A percentile compares a stretch with the other conserved stretches of the same genome.
phyloP scores from a whole-genome alignment of 2,797 vertebrate genomes.

The Eutrigla gurnardus region DNA sequence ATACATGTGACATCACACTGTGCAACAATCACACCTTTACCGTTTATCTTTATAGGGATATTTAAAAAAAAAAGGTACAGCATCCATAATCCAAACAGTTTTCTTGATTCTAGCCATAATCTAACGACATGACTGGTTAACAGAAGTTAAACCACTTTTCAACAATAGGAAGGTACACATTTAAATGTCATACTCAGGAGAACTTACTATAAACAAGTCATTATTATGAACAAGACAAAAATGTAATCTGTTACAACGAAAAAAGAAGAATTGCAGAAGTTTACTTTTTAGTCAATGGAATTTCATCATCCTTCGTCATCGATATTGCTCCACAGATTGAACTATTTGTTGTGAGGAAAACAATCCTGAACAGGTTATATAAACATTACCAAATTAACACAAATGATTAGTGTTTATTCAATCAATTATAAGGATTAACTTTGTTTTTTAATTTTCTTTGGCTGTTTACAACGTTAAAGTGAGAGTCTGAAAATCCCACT shows the following conservation, averaged over 20 bases:
- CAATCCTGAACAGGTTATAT: too few relatives aligned
- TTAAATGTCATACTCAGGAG: background rate
- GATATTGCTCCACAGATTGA: background rate
- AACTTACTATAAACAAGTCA: background rate
- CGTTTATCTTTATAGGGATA: background rate
- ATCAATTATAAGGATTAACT: background rate
- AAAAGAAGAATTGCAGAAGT: too few relatives aligned
- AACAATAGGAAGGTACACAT: background rate
- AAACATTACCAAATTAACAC: background rate
- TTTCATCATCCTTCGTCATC: conserved; percentile 10
- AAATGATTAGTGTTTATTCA: background rate
- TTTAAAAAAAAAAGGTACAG: background rate
- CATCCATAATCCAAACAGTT: background rate
- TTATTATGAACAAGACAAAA: background rate
- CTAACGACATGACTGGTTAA: background rate
- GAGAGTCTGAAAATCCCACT: background rate
- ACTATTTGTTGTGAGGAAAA: background rate
- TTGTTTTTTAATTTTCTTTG: background rate
- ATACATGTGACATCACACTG: background rate
- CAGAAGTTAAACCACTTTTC: background rate
- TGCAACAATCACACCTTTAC: background rate
- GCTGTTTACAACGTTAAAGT: background rate
- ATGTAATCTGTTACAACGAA: too few relatives aligned
- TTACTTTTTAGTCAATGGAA: background rate
- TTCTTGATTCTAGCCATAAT: background rate